Evolutionary conservation across 2,113 vertebrate species (phyloP).

Genomic region (Sardina pilchardus): DNA sequence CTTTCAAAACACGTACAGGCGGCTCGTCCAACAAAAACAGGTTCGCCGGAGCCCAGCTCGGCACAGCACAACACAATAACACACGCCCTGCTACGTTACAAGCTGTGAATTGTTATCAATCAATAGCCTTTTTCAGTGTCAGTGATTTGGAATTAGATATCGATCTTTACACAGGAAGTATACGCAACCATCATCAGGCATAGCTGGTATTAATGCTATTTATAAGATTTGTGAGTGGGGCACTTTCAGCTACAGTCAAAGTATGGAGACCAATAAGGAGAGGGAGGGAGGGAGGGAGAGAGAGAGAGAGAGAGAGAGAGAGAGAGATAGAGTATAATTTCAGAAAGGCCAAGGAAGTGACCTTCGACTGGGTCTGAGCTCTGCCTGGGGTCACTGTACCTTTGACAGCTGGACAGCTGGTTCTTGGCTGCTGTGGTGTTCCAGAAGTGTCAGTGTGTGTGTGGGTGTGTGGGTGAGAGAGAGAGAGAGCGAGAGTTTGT

Average conservation of each 20-base stretch:
- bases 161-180: neutral
- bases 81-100: neutral
- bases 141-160: conserved; percentile 15
- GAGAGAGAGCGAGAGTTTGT: neutral
- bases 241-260: neutral
- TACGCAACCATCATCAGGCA: neutral
- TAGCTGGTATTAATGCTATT: neutral
- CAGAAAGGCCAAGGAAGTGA: neutral
- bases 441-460: neutral
- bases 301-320: neutral
- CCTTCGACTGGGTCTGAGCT: neutral
- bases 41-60: neutral
- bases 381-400: neutral
- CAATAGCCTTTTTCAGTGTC: neutral
- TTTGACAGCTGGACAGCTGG: neutral
- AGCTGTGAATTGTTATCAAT: neutral
- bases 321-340: neutral
- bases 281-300: neutral
- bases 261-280: neutral
- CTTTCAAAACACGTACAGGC: neutral
- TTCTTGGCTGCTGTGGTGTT: neutral
- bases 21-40: conserved; percentile 1
- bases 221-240: neutral
- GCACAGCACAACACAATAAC: neutral
- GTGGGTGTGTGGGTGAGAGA: neutral